A percentile compares a stretch with the other conserved stretches of the same genome.
Evolutionary conservation across 2,113 vertebrate genomes (phyloP).

Genomic region (Echinops telfairi): DNA sequence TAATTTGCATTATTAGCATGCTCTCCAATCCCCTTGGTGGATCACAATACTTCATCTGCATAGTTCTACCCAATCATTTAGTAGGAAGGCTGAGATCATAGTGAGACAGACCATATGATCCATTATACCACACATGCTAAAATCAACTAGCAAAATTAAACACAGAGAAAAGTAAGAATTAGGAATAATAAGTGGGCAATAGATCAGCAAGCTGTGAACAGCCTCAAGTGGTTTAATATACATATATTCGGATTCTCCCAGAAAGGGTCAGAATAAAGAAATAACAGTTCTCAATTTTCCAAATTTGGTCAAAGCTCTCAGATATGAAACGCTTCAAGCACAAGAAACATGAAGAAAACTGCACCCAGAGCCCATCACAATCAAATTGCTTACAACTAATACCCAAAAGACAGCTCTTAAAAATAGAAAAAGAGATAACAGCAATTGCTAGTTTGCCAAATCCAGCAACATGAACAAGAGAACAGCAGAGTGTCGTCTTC

Average conservation of each 20-base stretch:
- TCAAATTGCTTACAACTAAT: neutral
- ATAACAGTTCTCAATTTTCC: no score
- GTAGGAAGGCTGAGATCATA: neutral
- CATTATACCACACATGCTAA: neutral
- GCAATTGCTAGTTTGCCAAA: neutral
- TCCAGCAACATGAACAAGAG: neutral
- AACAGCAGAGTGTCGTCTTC: neutral
- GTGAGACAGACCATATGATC: neutral
- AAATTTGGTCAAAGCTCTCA: neutral
- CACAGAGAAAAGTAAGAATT: neutral
- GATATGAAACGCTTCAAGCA: neutral
- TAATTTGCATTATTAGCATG: neutral
- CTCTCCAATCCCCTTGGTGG: neutral
- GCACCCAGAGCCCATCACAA: neutral
- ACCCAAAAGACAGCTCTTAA: neutral
- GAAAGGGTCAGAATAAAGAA: neutral
- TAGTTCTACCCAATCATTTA: neutral
- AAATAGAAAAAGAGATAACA: neutral
- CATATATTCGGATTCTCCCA: neutral
- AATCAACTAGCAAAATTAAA: slow-evolving; percentile 22
- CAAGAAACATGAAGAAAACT: neutral
- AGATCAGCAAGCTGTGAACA: neutral
- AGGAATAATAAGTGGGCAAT: neutral
- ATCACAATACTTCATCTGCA: neutral
- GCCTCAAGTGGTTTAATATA: neutral